A percentile compares a stretch with the other conserved stretches of the same genome.
These are phyloP conservation scores for Bergia puertoricense DNA, from an alignment of 92 coral and sea anemone genomes.

Conservation along the genomic window DNA sequence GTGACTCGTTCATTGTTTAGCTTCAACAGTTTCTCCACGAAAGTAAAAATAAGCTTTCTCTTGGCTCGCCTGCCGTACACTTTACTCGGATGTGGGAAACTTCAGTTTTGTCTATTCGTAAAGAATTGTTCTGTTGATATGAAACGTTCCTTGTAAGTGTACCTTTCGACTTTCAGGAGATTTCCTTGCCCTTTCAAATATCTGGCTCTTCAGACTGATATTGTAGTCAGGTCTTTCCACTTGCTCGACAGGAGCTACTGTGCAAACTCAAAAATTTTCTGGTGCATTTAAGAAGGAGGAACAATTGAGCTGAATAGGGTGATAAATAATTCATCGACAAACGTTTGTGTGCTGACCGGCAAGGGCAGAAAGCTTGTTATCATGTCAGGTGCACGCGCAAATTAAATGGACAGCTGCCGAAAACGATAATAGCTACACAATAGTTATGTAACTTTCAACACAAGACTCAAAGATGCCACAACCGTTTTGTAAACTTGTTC, in stretches of 20 bases:
- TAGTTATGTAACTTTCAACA: slow-evolving; percentile 37
- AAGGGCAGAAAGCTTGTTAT: slow-evolving; percentile 22
- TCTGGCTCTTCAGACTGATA: not conserved
- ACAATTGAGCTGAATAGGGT: slow-evolving; percentile 26
- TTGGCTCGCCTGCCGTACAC: not conserved
- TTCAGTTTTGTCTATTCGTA: not conserved
- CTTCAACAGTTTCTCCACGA: not conserved
- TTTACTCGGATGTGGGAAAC: not conserved
- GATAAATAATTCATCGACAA: slow-evolving; percentile 38
- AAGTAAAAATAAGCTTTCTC: not conserved
- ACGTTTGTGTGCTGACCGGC: slow-evolving; percentile 31
- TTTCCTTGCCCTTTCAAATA: not conserved
- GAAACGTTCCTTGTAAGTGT: not conserved
- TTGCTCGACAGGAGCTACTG: slow-evolving; percentile 39
- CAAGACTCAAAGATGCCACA: slow-evolving; percentile 38
- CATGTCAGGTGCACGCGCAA: slow-evolving; percentile 35
- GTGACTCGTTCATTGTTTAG: slow-evolving; percentile 34
- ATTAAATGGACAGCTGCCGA: slow-evolving; percentile 38
- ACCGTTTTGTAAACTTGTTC: slow-evolving; percentile 35
- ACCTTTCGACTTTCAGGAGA: not conserved
- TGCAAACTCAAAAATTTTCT: slow-evolving; percentile 28
- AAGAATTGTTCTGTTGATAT: not conserved
- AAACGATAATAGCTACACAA: slow-evolving; percentile 15
- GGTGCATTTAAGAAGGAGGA: slow-evolving; percentile 33
- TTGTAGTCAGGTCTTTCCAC: not conserved